Evolutionary conservation across 1,140 invertebrate genomes (phyloP), one percentile per base, ranked within the genome.

Genomic region (Cylas formicarius): DNA sequence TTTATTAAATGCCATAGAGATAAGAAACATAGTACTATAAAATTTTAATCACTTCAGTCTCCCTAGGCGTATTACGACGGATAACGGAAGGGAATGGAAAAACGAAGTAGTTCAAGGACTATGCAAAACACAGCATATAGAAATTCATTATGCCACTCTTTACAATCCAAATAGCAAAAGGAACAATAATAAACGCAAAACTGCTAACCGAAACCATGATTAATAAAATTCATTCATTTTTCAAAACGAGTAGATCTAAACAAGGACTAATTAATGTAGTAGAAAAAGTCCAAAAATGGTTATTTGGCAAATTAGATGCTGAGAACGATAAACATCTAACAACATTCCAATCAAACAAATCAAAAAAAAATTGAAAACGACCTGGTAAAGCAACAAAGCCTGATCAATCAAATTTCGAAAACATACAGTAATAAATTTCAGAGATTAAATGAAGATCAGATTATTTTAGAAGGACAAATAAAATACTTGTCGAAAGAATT

Each of bases 21-120:
- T 44, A n/a, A 7, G 22, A 11, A 47, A 44, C 23, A 29, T 33
- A 21, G 8, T 36, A 14, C 17, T 35, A 14, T 11, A 13, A 10
- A 34, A 24, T 29, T 44, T 44, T 21, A 24, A 7, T 14, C 40
- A 44, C 16, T 20, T 24, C 21, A 18, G 46, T 17, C 4, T 50
- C 10, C 46, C 48, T 22, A 22, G 47, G 23, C 13, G 16, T 17
- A 52, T 51, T 10, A 51, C 28, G 22, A 21, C 11, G 24, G 41
- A 44, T 21, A 35, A 35, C 19, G 31, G 17, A 35, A 7, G 6
- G 6, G 18, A 33, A 24, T 44, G 11, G 13, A 44, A 36, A 44
- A 44, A 36, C 20, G 16, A 22, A 5, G 8, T 36, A 2, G 11
- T 44, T 23, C 41, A 37, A 36, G 21, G 27, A 3, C 16, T 44